Evolutionary conservation across 2,797 vertebrate genomes (phyloP), one percentile per base, ranked within the genome.

Genomic region (Cossypha niveicapilla): DNA sequence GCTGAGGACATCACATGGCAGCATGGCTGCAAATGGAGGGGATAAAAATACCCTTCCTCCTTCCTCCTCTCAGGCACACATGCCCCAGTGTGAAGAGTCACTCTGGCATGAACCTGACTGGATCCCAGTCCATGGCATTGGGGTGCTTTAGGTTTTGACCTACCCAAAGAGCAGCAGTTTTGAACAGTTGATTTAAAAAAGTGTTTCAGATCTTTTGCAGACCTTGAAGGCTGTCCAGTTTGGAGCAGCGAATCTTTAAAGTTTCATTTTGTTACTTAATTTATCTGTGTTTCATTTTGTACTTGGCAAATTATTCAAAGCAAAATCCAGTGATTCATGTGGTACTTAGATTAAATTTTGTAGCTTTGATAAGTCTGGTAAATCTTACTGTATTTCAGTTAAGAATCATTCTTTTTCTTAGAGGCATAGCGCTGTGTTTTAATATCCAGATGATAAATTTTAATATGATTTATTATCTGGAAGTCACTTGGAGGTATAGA

Each of bases 21-120:
- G 58, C 51, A 8, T 58, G 86, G 68, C 73, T 95, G 90, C 73
- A 83, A 92, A 84, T 76, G 56, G 30, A 71, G 71, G 16, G 72
- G 76, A 88, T 97, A 95, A 93, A 96, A 95, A 95, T 95, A 95
- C 24, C 73, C 63, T 78, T 75, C 89, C 70, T 91, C 72, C 68
- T 86, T 75, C 89, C 66, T 90, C 72, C 68, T 84, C 77, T 63
- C 54, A 17, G 28, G 44, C 73, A 73, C 63, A 95, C 72, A 86
- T 94, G 74, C 85, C 82, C 83, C 74, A 78, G 30, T 76, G 80
- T 73, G 89, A 89, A 66, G 45, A 88, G 72, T 66, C 37, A 1
- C 75, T 86, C 56, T 68, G 67, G 45, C 44, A 11, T 17, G 35
- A 72, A 13, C 45, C 58, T 30, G 61, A 27, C 65, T 51, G 50